Evolutionary conservation across 2,888 invertebrate genomes (phyloP).

Genomic region (Eustalomyia histrio): DNA sequence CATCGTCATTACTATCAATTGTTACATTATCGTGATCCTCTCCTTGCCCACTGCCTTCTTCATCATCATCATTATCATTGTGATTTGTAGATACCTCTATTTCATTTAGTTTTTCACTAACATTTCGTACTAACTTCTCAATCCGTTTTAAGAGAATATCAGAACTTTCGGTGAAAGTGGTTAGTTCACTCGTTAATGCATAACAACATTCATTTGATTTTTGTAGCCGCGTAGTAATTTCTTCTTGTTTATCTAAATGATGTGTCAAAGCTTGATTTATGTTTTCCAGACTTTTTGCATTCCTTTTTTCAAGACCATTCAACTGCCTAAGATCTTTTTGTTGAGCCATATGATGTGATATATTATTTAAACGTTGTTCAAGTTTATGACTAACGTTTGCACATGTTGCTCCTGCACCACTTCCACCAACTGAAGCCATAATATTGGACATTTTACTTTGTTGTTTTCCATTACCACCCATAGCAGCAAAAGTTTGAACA

Average conservation of each 20-base stretch:
- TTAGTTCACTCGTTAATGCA: constrained; percentile 72
- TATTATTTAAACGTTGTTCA: constrained; percentile 64
- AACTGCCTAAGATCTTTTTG: constrained; percentile 68
- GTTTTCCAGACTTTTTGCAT: constrained; percentile 72
- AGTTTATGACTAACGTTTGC: constrained; percentile 56
- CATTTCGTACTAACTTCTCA: constrained; percentile 71
- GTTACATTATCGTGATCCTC: constrained; percentile 40
- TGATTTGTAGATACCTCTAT: constrained; percentile 28
- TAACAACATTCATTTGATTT: constrained; percentile 71
- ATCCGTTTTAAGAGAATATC: constrained; percentile 75
- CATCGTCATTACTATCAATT: background rate
- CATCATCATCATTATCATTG: constrained; percentile 35
- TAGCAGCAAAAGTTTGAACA: constrained; percentile 66
- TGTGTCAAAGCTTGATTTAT: constrained; percentile 72
- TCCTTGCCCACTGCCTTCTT: constrained; percentile 27
- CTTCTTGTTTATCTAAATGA: constrained; percentile 70
- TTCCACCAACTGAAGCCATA: constrained; percentile 65
- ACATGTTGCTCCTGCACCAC: constrained; percentile 14
- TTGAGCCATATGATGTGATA: constrained; percentile 67
- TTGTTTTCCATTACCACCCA: constrained; percentile 36
- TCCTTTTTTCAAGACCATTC: constrained; percentile 64
- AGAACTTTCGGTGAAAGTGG: constrained; percentile 75
- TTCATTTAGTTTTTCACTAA: constrained; percentile 69
- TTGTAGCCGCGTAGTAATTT: constrained; percentile 65
- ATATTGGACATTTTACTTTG: constrained; percentile 62